Conservation (phyloP, 1,140 invertebrate species). For the Leptopilina boulardi region DNA sequence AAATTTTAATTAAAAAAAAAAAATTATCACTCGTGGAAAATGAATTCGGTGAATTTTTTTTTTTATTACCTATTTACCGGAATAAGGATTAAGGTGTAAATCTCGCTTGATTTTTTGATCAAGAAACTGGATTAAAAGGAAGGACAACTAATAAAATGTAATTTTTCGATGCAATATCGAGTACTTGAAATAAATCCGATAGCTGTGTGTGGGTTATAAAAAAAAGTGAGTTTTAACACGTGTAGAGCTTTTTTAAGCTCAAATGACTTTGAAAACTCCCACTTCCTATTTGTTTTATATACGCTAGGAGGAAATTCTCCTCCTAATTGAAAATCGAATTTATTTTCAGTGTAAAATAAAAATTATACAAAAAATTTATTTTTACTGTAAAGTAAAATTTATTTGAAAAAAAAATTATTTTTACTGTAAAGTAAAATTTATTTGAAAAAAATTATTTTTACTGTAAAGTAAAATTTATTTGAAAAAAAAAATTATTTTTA, state of each 20-base stretch:
- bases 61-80: background rate
- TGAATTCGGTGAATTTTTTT: background rate
- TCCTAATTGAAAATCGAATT: background rate
- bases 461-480: too few species aligned
- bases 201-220: background rate
- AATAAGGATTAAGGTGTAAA: background rate
- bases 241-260: background rate
- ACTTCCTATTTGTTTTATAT: background rate
- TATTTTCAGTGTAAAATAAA: too few species aligned
- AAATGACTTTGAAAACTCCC: background rate
- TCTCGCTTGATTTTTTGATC: background rate
- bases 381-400: too few species aligned
- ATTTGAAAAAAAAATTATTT: too few species aligned
- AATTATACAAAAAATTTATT: too few species aligned
- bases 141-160: conserved; percentile 15
- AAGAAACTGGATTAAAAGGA: conserved; percentile 16
- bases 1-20: too few species aligned
- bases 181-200: background rate
- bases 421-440: too few species aligned
- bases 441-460: too few species aligned
- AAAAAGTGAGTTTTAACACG: conserved; percentile 4
- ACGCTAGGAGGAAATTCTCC: background rate
- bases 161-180: conserved; percentile 6
- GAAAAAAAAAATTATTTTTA: too few species aligned
- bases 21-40: background rate